Conservation (phyloP, 2,113 vertebrate genomes). For the Psammodynastes pulverulentus region DNA sequence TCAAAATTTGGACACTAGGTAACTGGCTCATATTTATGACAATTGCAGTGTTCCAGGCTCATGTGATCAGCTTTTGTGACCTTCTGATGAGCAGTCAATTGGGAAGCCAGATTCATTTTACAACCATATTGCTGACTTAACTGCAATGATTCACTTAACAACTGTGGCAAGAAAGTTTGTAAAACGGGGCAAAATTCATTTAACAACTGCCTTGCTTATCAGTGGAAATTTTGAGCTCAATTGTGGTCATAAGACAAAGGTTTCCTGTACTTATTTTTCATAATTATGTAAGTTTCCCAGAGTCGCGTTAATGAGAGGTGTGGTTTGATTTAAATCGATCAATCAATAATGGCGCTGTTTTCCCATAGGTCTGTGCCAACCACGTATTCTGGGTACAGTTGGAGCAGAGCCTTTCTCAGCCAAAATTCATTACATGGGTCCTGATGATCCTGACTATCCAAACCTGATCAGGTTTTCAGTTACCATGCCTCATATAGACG, state of each 20-base stretch:
- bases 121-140: background rate
- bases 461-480: constrained; percentile 76
- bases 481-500: constrained; percentile 79
- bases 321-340: background rate
- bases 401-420: constrained; percentile 81
- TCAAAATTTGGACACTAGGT: background rate
- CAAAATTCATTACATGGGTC: constrained; percentile 73
- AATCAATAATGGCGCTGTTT: background rate
- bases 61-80: background rate
- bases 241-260: background rate
- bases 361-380: constrained; percentile 73
- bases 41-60: background rate
- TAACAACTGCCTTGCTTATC: background rate
- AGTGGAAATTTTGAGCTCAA: background rate
- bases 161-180: background rate
- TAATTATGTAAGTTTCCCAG: background rate
- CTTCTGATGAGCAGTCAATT: background rate
- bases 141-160: background rate
- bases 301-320: background rate
- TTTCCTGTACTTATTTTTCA: background rate
- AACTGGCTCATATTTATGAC: background rate
- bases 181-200: background rate
- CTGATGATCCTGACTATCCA: constrained; percentile 74
- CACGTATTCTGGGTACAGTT: constrained; percentile 67
- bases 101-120: background rate